A percentile compares a stretch with the other conserved stretches of the same genome.
phyloP scores from a whole-genome alignment of 2,888 invertebrate genomes.

The Xestobium rufovillosum region DNA sequence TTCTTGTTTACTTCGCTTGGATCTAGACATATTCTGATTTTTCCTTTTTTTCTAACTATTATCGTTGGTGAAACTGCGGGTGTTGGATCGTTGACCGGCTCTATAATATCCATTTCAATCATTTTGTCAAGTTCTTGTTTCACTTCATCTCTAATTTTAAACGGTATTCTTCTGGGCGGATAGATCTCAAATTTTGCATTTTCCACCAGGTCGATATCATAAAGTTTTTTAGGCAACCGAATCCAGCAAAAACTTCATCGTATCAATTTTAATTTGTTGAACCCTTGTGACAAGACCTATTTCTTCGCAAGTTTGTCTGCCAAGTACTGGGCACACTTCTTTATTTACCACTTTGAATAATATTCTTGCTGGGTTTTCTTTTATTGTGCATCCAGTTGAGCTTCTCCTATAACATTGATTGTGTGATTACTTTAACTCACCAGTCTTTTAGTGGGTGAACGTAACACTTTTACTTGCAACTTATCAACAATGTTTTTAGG shows the following conservation, averaged over 20 bases:
- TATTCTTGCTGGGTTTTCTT: too few relatives aligned
- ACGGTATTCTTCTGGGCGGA: constrained; percentile 15
- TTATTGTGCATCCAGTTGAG: too few relatives aligned
- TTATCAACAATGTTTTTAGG: too few relatives aligned
- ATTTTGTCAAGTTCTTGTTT: constrained; percentile 18
- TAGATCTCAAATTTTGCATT: constrained; percentile 9
- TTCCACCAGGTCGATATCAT: constrained; percentile 16
- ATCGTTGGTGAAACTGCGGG: constrained; percentile 20
- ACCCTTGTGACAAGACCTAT: too few relatives aligned
- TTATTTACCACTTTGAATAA: too few relatives aligned
- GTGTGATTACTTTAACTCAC: too few relatives aligned
- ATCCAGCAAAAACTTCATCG: constrained; percentile 10
- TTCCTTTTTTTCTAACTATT: constrained; percentile 18
- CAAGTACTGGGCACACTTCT: constrained; percentile 18
- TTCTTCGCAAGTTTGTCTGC: too few relatives aligned
- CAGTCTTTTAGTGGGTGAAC: too few relatives aligned
- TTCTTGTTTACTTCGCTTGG: too few relatives aligned
- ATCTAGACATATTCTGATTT: constrained; percentile 17
- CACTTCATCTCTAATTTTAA: constrained; percentile 16
- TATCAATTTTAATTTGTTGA: too few relatives aligned
- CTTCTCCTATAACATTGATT: too few relatives aligned
- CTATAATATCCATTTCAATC: constrained; percentile 17
- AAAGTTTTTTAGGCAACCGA: constrained; percentile 16
- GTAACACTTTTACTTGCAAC: too few relatives aligned
- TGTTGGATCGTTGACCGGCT: constrained; percentile 16